Percentiles rank a stretch among this genome's conserved stretches.
Conservation (phyloP, 2,113 vertebrate genomes). For the Poeciliopsis retropinna region DNA sequence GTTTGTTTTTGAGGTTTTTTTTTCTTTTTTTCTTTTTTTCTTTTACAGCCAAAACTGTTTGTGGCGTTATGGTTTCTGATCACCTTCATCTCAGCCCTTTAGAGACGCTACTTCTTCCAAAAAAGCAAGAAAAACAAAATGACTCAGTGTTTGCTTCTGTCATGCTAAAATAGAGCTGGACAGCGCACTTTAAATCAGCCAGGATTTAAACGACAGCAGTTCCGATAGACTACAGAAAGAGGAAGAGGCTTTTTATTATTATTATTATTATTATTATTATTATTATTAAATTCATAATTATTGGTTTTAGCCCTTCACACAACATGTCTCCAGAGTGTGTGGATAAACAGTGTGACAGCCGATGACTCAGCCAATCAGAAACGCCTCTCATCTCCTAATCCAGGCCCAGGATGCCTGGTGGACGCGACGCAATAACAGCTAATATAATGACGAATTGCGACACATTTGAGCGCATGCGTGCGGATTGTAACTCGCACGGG, state of each 20-base stretch:
- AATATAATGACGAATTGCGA: conserved; percentile 46
- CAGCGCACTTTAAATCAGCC: conserved; percentile 38
- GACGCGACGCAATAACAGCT: conserved; percentile 47
- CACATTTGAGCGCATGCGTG: conserved; percentile 8
- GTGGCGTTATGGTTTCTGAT: conserved; percentile 70
- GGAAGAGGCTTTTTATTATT: not conserved
- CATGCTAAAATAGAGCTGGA: conserved; percentile 55
- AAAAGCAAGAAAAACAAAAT: conserved; percentile 31
- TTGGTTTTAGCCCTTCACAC: conserved; percentile 50
- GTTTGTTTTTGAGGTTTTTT: too few relatives aligned
- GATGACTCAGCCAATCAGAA: conserved; percentile 76
- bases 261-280: not conserved
- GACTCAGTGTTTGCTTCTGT: conserved; percentile 35
- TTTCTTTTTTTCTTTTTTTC: not conserved
- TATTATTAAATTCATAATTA: conserved; percentile 61
- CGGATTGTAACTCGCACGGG: not conserved
- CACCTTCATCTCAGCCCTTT: conserved; percentile 56
- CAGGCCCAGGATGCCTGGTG: conserved; percentile 68
- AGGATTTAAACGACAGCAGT: conserved; percentile 40
- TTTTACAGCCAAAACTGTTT: conserved; percentile 43
- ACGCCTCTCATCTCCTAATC: conserved; percentile 74
- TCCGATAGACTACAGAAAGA: conserved; percentile 59
- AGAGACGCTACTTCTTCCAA: conserved; percentile 44
- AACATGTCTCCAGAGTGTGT: conserved; percentile 15
- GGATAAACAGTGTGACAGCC: conserved; percentile 62